These are phyloP conservation scores for Mystacornis crossleyi DNA, from an alignment of 2,113 vertebrate genomes.

Conservation along the genomic window DNA sequence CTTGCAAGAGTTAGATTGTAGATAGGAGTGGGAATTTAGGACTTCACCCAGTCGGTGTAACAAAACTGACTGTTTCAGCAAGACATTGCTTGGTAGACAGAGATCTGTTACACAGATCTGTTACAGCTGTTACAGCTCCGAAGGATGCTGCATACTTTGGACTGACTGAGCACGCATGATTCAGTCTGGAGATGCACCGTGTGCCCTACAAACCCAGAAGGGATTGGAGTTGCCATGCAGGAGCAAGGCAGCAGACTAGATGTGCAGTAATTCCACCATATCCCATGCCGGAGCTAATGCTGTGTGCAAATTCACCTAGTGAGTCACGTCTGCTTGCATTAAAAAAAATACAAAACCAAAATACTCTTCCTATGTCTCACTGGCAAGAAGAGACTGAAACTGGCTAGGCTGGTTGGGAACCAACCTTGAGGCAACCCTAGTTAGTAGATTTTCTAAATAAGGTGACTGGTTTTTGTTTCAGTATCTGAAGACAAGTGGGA, in stretches of 20 bases:
- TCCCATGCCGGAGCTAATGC: background rate
- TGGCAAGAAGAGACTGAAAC: slow-evolving; percentile 15
- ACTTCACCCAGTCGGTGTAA: background rate
- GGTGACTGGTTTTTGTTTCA: background rate
- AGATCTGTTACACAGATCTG: background rate
- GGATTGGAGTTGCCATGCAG: background rate
- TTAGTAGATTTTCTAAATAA: background rate
- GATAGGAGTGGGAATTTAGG: background rate
- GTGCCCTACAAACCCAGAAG: background rate
- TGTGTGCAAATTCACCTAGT: background rate
- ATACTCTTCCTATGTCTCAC: slow-evolving; percentile 19
- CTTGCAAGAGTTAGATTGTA: background rate
- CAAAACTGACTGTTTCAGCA: background rate
- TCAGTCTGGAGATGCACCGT: background rate
- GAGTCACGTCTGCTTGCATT: background rate
- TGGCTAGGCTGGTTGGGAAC: slow-evolving; percentile 35
- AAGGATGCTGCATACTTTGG: background rate
- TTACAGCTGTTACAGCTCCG: too few species aligned
- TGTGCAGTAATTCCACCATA: background rate
- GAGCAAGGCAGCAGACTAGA: background rate
- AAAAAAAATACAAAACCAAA: background rate
- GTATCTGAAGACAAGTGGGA: background rate
- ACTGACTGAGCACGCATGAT: fast-evolving
- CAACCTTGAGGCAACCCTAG: background rate
- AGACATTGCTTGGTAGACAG: background rate